Conservation (phyloP, 1,140 invertebrate genomes). For the Papilio xuthus region DNA sequence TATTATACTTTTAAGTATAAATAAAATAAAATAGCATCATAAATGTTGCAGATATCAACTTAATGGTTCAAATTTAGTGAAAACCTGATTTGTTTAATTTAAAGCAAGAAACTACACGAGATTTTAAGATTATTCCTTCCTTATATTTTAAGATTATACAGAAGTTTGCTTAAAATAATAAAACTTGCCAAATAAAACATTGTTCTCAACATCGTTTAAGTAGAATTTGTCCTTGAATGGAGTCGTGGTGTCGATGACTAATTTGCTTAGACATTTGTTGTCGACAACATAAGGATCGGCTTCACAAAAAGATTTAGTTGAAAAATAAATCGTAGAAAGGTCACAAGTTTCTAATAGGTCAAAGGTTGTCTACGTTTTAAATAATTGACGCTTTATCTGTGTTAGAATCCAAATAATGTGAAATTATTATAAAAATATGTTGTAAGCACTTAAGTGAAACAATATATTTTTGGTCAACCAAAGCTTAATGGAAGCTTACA, state of each 20-base stretch:
- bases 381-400: not conserved
- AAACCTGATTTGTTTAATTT: not conserved
- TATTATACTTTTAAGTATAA: not conserved
- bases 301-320: not conserved
- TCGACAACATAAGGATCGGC: not conserved
- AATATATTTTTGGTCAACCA: not conserved
- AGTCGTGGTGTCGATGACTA: constrained; percentile 1
- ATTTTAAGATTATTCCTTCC: not conserved
- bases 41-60: not conserved
- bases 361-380: not conserved
- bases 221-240: constrained; percentile 6
- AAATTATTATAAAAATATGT: no score
- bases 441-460: not conserved
- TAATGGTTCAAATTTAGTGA: not conserved
- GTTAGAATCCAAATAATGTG: no score
- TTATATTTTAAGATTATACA: not conserved
- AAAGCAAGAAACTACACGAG: not conserved
- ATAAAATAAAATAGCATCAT: not conserved
- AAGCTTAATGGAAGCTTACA: not conserved
- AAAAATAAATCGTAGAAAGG: not conserved
- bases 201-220: not conserved
- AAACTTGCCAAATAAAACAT: constrained; percentile 1
- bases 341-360: not conserved
- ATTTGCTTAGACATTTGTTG: not conserved
- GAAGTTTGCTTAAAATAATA: not conserved